Base-by-base conservation (phyloP, 2,797 vertebrate genomes). In the Cichlasoma orientale region DNA sequence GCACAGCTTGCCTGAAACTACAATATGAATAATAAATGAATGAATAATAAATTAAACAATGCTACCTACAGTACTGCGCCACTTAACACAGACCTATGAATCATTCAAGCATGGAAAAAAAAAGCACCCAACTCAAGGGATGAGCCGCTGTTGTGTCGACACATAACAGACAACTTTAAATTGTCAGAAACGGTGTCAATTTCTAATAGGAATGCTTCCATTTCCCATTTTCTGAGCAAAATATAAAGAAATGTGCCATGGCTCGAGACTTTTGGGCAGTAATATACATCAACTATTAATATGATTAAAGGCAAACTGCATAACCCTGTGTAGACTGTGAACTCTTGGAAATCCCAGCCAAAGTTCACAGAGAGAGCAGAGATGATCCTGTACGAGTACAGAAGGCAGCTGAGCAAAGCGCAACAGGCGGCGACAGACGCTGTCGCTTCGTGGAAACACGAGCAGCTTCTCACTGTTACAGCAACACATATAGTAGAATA, bases 361-460 rank as follows among this genome's bases (percentile, higher is more conserved):
- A 57, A 57, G 61, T 61, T 50, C 53, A 83, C 66, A 82, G 54
- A 78, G 21, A 50, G 63, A 68, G 38, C 66, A 76, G 71, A 82
- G 77, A 63, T 61, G 57, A 47, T 54, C 59, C 13, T 36, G 72
- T 52, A 38, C 16, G 21, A 72, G 38, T 59, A 71, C 72, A 82
- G 74, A 57, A 47, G 29, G 25, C 53, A 57, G 52, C 80, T 71
- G 38, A 73, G 38, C 38, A 53, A 53, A 72, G 41, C 74, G 83
- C 79, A 82, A 75, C 38, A 71, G n/a, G 54, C 41, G 12, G 53
- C 16, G 76, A 84, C 79, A 72, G 86, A 82, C 90, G 57, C 21
- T 54, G 38, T 86, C 85, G 79, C 75, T 23, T 11, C 72, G 63
- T 66, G 38, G 88, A 82, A 90, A 91, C 84, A 75, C 29, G 82